Percentiles rank a stretch among this genome's conserved stretches.
Evolutionary conservation across 2,113 vertebrate species (phyloP).

Genomic region (Ceyx margarethae): DNA sequence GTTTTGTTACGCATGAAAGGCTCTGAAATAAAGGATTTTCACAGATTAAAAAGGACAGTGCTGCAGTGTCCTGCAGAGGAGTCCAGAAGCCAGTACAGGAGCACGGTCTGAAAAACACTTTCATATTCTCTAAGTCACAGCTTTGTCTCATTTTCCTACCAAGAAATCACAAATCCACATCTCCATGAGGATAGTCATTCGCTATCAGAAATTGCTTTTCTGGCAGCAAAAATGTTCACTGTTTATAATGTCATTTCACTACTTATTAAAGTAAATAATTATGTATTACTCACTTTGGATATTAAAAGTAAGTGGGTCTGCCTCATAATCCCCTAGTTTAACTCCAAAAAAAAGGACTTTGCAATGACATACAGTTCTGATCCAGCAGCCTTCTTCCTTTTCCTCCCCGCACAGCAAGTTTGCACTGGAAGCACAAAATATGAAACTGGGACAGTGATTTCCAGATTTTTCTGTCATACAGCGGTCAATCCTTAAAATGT

Average conservation of each 20-base stretch:
- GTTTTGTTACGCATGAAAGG: slow-evolving; percentile 9
- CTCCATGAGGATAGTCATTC: neutral
- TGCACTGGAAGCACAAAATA: neutral
- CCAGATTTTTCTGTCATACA: neutral
- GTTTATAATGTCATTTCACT: slow-evolving; percentile 39
- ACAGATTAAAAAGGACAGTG: neutral
- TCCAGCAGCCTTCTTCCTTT: neutral
- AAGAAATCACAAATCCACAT: slow-evolving; percentile 34
- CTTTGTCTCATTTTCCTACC: neutral
- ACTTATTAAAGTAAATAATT: slow-evolving; percentile 29
- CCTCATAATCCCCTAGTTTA: neutral
- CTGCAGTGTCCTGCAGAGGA: neutral
- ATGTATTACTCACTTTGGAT: neutral
- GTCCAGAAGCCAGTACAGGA: neutral
- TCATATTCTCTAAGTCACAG: neutral
- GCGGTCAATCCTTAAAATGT: neutral
- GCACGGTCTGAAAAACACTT: neutral
- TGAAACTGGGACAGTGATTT: neutral
- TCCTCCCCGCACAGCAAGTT: neutral
- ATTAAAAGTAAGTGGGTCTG: neutral
- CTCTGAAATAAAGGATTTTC: slow-evolving; percentile 25
- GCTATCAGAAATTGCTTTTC: neutral
- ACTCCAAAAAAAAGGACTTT: neutral
- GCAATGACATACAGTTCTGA: neutral
- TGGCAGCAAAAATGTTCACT: slow-evolving; percentile 11